Evolutionary conservation across 1,140 invertebrate genomes (phyloP).

Genomic region (Pseudobourletiella spinata): DNA sequence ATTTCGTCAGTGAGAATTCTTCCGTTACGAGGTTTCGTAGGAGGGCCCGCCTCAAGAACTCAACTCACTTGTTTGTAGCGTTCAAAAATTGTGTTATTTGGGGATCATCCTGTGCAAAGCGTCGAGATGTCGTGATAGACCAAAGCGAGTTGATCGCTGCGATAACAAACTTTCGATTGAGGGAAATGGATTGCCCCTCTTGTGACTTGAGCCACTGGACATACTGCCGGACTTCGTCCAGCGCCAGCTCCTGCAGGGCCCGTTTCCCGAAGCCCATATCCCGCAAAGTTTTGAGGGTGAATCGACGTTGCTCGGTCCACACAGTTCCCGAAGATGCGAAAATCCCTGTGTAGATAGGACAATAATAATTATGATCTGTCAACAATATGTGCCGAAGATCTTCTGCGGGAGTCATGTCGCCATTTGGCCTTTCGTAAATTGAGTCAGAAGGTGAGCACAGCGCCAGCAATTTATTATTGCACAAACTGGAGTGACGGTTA

Average conservation of each 20-base stretch:
- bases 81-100: neutral
- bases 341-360: no score
- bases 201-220: neutral
- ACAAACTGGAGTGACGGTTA: no score
- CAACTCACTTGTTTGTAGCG: neutral
- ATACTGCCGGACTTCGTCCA: neutral
- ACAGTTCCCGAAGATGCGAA: neutral
- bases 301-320: neutral
- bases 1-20: neutral
- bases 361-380: no score
- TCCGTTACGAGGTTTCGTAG: neutral
- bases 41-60: neutral
- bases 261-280: neutral
- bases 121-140: slow-evolving; percentile 37
- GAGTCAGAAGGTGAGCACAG: no score
- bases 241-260: neutral
- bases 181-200: neutral
- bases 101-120: neutral
- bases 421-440: no score
- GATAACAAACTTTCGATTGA: neutral
- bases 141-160: slow-evolving; percentile 34
- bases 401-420: no score
- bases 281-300: neutral
- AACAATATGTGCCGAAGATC: no score
- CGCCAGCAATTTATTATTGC: no score